These are phyloP conservation scores for Xestia rhomboidea DNA, from an alignment of 2,888 invertebrate species.

Conservation along the genomic window DNA sequence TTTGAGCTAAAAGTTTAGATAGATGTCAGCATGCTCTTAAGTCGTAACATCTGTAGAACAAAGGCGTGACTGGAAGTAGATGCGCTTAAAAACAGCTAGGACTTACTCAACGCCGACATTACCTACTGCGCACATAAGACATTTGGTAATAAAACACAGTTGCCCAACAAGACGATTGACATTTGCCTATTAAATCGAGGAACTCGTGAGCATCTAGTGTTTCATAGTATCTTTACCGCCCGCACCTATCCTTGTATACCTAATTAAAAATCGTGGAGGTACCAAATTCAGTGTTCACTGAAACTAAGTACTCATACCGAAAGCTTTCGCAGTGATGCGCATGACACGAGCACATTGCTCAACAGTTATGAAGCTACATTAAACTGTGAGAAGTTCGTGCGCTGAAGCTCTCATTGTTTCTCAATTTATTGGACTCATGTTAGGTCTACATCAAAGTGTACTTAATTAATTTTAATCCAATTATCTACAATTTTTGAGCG, in stretches of 20 bases:
- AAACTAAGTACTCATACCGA: conserved; percentile 24
- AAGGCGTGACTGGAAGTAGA: conserved; percentile 72
- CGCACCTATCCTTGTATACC: conserved; percentile 62
- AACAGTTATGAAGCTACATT: conserved; percentile 68
- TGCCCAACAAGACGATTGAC: conserved; percentile 86
- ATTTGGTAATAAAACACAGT: conserved; percentile 85
- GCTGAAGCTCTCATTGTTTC: conserved; percentile 73
- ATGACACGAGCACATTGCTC: conserved; percentile 67
- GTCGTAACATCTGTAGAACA: conserved; percentile 57
- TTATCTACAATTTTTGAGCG: conserved; percentile 53
- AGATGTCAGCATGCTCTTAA: conserved; percentile 5
- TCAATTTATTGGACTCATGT: conserved; percentile 62
- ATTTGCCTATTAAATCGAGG: conserved; percentile 81
- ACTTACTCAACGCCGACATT: conserved; percentile 79
- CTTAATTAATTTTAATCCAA: conserved; percentile 38
- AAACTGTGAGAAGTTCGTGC: conserved; percentile 76
- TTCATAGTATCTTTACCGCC: conserved; percentile 70
- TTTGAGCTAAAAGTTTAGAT: conserved; percentile 20
- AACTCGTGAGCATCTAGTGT: conserved; percentile 71
- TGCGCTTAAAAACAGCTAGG: conserved; percentile 74
- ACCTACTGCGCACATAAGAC: conserved; percentile 75
- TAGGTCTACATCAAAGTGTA: conserved; percentile 56
- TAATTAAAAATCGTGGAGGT: conserved; percentile 62
- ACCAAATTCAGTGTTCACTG: conserved; percentile 36
- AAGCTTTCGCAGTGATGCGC: conserved; percentile 62